Evolutionary conservation across 2,797 vertebrate species (phyloP), one percentile per base, ranked within the genome.

Genomic region (Enteromius viviparus): DNA sequence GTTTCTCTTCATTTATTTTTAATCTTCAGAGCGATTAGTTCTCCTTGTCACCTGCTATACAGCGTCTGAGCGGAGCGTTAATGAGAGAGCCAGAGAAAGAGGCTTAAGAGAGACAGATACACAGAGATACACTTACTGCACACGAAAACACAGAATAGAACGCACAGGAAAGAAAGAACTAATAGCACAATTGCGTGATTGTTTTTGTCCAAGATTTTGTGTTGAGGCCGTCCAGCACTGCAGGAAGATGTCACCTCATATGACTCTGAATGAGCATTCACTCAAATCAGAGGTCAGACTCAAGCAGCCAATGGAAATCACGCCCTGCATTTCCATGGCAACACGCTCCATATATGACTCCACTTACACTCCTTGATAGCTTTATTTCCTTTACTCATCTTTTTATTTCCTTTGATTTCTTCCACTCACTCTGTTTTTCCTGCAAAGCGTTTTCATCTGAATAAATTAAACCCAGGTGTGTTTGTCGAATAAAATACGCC

Each of bases 1-100:
- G 94, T 94, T 95, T 94, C 94, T 95, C 93, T 93, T 94, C 94
- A 95, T 94, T 95, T 95, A 95, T 95, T 95, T 95, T 95, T 95
- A 95, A 95, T 95, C 94, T 95, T 93, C 93, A 92, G 92, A 94
- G 93, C 92, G 94, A 95, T 95, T 94, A 94, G 94, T 95, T 95
- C 87, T 95, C 94, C 92, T 89, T 88, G 87, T 88, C 96, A 96
- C 96, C 94, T 94, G 95, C 95, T 95, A 94, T 95, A 95, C 95
- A 93, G 95, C 94, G 93, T 95, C 95, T 93, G 94, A 95, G 94
- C 93, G 89, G 90, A 90, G 90, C 92, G 94, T 95, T 96, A 95
- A 96, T 96, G 95, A 95, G 94, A 94, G 93, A 32, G 68, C 15
- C n/a, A 45, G 77, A 47, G 77, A 71, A 79, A 81, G 78, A 84